A percentile compares a stretch with the other conserved stretches of the same genome.
Conservation (phyloP, 1,140 invertebrate genomes). For the Leptopilina clavipes region DNA sequence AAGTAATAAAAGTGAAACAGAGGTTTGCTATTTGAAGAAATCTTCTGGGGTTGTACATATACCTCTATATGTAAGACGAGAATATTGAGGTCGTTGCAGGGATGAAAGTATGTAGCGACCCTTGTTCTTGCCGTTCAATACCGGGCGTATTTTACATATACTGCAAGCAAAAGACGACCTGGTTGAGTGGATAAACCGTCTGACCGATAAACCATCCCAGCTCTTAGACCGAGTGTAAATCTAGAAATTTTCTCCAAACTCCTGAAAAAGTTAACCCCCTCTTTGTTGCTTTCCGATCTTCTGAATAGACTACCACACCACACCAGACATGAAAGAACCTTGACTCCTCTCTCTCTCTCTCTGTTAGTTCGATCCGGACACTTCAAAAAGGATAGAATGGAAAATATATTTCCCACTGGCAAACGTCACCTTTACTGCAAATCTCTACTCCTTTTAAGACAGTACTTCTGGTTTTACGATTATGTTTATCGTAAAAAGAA, state of each 20-base stretch:
- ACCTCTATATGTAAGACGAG: slow-evolving; percentile 39
- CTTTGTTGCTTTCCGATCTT: slow-evolving; percentile 25
- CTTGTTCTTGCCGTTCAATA: slow-evolving; percentile 34
- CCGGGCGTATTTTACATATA: slow-evolving; percentile 10
- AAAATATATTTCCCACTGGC: slow-evolving; percentile 17
- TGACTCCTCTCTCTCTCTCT: no score
- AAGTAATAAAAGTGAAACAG: slow-evolving; percentile 37
- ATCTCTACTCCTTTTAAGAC: not conserved
- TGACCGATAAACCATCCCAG: slow-evolving; percentile 10
- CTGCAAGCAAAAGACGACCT: not conserved
- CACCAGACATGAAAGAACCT: not conserved
- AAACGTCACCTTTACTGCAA: slow-evolving; percentile 19
- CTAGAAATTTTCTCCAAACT: not conserved
- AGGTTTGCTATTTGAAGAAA: slow-evolving; percentile 45
- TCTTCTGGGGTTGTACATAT: slow-evolving; percentile 37
- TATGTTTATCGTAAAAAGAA: slow-evolving; percentile 5
- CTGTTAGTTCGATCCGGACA: not conserved
- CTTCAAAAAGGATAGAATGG: slow-evolving; percentile 19
- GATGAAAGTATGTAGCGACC: slow-evolving; percentile 33
- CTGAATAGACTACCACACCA: not conserved
- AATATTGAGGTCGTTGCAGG: slow-evolving; percentile 45
- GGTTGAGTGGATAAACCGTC: slow-evolving; percentile 19
- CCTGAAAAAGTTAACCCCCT: not conserved
- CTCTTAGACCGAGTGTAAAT: slow-evolving; percentile 17
- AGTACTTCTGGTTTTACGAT: slow-evolving; percentile 6